Evolutionary conservation across 2,113 vertebrate genomes (phyloP), one percentile per base, ranked within the genome.

Genomic region (Platysternon megacephalum): DNA sequence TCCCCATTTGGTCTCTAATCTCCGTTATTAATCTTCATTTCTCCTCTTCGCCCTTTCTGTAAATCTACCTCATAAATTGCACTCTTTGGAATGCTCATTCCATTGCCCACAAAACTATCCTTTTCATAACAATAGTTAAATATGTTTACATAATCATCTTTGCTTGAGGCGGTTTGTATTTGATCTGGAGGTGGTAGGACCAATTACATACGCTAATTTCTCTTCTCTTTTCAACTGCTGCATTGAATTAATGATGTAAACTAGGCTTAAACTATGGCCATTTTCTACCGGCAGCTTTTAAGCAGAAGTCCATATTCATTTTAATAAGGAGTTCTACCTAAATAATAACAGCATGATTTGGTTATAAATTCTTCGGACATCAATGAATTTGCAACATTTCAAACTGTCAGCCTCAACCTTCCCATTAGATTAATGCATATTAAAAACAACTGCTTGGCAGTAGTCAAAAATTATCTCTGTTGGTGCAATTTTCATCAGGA

Each of bases 401-500:
- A 90, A 58, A 89, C 72, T 80, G 79, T 29, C 0, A 10, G 81
- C 74, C 84, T 79, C 87, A 94, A 46, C 39, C 55, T 93, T 84
- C 35, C 85, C 44, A 13, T 22, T 51, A 72, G 85, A 92, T 89
- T 76, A 82, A 35, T 65, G 85, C 6, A 8, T 86, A 44, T 10
- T 74, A 42, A 1, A 42, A 84, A 61, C 5, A 52, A 9, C 35
- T 84, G 44, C 53, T 95, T 95, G 82, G 55, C 89, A 94, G 29
- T 29, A 56, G 21, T 91, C 68, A 86, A 89, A 87, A 68, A n/a
- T 35, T 17, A 79, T 91, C n/a, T 21, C 84, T 65, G 74, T 76
- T 91, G 94, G 87, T 87, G 51, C 32, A 76, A 46, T 91, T 95
- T 93, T 93, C 53, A 84, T 61, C 32, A 89, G 82, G 6, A 10